A percentile compares a stretch with the other conserved stretches of the same genome.
Evolutionary conservation across 1,140 invertebrate genomes (phyloP).

Genomic region (Zophobas morio): DNA sequence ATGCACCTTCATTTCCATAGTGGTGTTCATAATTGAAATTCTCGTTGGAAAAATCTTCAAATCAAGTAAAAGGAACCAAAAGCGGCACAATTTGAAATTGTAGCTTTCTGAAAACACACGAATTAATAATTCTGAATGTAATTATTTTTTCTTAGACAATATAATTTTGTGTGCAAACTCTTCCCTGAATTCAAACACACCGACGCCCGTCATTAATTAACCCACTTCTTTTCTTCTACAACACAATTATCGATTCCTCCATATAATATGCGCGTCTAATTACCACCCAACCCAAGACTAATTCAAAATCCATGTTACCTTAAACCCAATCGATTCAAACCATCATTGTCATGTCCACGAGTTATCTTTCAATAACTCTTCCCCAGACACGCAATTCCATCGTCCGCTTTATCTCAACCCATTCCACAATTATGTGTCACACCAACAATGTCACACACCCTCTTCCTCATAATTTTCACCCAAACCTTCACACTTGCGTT

Average conservation of each 20-base stretch:
- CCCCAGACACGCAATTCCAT: constrained; percentile 12
- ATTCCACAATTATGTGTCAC: constrained; percentile 1
- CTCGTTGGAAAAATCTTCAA: background rate
- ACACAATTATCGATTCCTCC: no score
- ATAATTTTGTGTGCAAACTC: no score
- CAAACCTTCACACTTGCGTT: background rate
- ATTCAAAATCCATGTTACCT: constrained; percentile 22
- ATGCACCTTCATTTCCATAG: background rate
- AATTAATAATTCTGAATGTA: no score
- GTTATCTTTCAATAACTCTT: background rate
- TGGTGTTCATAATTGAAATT: background rate
- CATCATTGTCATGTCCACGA: background rate
- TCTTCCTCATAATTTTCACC: background rate
- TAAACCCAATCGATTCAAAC: constrained; percentile 8
- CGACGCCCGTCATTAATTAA: no score
- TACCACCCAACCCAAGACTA: background rate
- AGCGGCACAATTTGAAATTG: background rate
- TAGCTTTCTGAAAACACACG: background rate
- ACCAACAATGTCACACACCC: background rate
- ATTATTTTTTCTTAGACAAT: no score
- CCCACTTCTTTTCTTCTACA: no score
- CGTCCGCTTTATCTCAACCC: background rate
- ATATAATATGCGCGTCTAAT: constrained; percentile 20
- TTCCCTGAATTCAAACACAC: no score
- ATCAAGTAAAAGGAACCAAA: background rate